Conservation (phyloP, 1,140 invertebrate genomes). For the Drosophila busckii region DNA sequence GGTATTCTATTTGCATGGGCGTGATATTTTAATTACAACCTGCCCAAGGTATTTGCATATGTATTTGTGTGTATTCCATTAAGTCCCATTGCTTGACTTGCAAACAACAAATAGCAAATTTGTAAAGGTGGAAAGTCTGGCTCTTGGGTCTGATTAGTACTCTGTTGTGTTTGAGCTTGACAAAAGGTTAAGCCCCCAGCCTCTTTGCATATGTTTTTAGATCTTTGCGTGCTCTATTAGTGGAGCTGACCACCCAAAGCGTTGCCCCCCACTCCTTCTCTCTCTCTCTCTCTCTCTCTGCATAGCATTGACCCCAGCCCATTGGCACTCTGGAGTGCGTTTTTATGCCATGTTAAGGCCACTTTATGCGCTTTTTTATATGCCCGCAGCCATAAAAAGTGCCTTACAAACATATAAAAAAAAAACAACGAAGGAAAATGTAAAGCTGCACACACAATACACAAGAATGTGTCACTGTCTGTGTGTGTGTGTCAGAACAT, state of each 20-base stretch:
- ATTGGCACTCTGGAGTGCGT: conserved; percentile 66
- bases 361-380: conserved; percentile 75
- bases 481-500: conserved; percentile 19
- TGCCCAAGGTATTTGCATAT: conserved; percentile 46
- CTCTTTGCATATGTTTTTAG: conserved; percentile 11
- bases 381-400: conserved; percentile 68
- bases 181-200: no score
- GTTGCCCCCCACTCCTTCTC: not conserved
- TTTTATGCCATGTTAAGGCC: conserved; percentile 70
- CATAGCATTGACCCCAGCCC: not conserved
- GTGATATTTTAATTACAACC: conserved; percentile 73
- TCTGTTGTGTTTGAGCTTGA: no score
- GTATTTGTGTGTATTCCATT: conserved; percentile 39
- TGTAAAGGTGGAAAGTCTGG: no score
- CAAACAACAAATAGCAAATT: conserved; percentile 7
- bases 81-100: conserved; percentile 61
- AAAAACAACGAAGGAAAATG: no score
- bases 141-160: no score
- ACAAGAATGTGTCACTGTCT: not conserved
- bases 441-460: conserved; percentile 5
- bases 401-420: conserved; percentile 37
- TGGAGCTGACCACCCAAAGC: conserved; percentile 12
- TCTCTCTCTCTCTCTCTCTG: conserved; percentile 7
- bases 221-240: conserved; percentile 3
- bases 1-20: conserved; percentile 58